Evolutionary conservation across 1,140 invertebrate genomes (phyloP), one percentile per base, ranked within the genome.

Genomic region (Plectus sambesii): DNA sequence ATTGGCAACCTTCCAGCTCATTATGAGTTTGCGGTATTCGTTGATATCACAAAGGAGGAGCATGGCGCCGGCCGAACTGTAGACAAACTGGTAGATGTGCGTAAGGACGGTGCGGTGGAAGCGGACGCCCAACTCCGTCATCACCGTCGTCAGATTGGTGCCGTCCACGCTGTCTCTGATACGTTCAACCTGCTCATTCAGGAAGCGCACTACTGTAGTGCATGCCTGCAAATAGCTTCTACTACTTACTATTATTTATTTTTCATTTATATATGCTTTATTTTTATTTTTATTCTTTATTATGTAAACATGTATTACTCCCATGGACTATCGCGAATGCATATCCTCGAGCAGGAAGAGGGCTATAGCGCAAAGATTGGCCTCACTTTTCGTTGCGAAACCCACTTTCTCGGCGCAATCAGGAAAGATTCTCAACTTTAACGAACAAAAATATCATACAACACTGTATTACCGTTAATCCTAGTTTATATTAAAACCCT

Each of bases 11-110:
- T n/a, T n/a, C n/a, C n/a, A n/a, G n/a, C n/a, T n/a, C n/a, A n/a
- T n/a, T n/a, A n/a, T n/a, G n/a, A n/a, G 85, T 68, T 81, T 87
- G 25, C 88, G 76, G 69, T 82, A 81, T 69, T 96, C 92, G 66
- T 93, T 94, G 43, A 98, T 84, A 76, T 98, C 93, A 74, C 87
- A 96, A 53, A 98, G 92, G 1, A 85, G 85, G 69, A 88, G 82
- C 85, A 97, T 93, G 2, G 88, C 90, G 83, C 84, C 92, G 49
- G 87, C 81, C 17, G 85, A 86, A 73, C 88, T 94, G 64, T 92
- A 98, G 63, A 88, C 85, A 76, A 87, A 96, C 60, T 87, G 84
- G 56, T 85, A 81, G 33, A 97, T 74, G 73, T 98, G 92, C 59
- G 94, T 88, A 62, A 88, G 89, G 44, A 97, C 83, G n/a, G 88